These are phyloP conservation scores for Gymnorhina tibicen DNA, from an alignment of 2,113 vertebrate genomes.

Conservation along the genomic window DNA sequence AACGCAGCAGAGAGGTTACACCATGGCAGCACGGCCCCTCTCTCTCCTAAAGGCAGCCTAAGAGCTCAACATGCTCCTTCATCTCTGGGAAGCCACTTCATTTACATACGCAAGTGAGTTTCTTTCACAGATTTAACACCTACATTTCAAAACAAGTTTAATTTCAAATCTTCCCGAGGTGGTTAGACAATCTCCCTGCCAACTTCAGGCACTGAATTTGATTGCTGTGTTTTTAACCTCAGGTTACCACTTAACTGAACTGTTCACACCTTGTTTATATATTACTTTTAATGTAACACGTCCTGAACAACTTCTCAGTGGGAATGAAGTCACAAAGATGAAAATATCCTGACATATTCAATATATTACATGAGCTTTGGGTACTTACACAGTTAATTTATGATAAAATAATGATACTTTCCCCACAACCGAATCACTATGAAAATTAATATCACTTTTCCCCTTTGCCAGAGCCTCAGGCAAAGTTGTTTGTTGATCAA, in stretches of 20 bases:
- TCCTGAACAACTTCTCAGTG: not conserved
- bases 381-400: not conserved
- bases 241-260: conserved; percentile 6
- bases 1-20: not conserved
- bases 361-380: not conserved
- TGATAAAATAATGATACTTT: not conserved
- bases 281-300: conserved; percentile 22
- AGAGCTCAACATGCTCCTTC: not conserved
- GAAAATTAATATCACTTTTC: not conserved
- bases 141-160: conserved; percentile 36
- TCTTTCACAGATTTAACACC: not conserved
- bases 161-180: not conserved
- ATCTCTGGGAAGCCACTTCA: not conserved
- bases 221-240: not conserved
- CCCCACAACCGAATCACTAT: not conserved
- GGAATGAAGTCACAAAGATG: not conserved
- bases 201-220: conserved; percentile 9
- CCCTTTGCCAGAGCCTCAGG: not conserved
- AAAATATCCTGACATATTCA: conserved; percentile 1
- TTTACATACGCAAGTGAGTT: not conserved
- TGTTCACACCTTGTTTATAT: not conserved
- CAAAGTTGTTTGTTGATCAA: not conserved
- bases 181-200: not conserved
- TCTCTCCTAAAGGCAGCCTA: not conserved
- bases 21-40: fast-evolving